Evolutionary conservation across 2,888 invertebrate species (phyloP), one percentile per base, ranked within the genome.

Genomic region (Folsomia manolachei): DNA sequence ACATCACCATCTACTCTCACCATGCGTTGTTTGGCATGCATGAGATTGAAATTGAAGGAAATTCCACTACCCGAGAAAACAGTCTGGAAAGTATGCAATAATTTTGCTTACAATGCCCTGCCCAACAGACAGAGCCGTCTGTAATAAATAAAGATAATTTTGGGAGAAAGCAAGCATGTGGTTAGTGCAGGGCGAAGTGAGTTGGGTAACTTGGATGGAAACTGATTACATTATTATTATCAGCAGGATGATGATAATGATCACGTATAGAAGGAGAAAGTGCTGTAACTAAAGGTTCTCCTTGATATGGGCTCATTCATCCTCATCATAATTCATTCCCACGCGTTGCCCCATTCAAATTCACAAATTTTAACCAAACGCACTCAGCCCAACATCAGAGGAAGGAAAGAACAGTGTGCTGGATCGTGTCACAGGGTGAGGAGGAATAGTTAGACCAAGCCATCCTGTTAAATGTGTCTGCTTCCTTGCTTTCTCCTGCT

Each of bases 311-410:
- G 21, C 66, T 66, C 66, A 66, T 66, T 66, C 66, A 66, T 66
- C 24, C 66, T 66, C 66, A 52, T 66, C 66, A 52, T 66, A 66
- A 66, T 66, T 66, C 66, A 66, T 66, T 19, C 66, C n/a, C 51
- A 66, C 66, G 21, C 27, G 39, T 39, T 39, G 4, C 51, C 27
- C 27, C 27, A 26, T 64, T 27, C 24, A 25, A n/a, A 60, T 60
- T 60, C 60, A 60, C n/a, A 39, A 39, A 39, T 39, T 39, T n/a
- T n/a, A n/a, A n/a, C n/a, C 39, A 39, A 39, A 14, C 39, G 39
- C 39, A 39, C 39, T 39, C n/a, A n/a, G n/a, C n/a, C 39, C 39
- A 39, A 39, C 14, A 39, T 39, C n/a, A n/a, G n/a, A n/a, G n/a
- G n/a, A n/a, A n/a, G n/a, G n/a, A n/a, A n/a, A n/a, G n/a, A n/a